Evolutionary conservation across 2,797 vertebrate species (phyloP).

Genomic region (Ibycter americanus): DNA sequence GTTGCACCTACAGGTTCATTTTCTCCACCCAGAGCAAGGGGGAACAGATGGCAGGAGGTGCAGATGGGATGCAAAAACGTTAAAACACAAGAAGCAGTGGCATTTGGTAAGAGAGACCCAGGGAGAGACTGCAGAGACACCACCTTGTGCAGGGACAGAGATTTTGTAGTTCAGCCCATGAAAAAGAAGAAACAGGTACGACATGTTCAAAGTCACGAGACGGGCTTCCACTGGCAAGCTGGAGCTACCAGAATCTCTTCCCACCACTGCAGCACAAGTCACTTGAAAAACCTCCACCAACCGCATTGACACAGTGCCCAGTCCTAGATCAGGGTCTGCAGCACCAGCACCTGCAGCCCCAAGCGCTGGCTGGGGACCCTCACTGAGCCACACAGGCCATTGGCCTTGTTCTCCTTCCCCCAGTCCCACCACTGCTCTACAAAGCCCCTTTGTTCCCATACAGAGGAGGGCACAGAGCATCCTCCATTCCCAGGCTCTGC

Average conservation of each 20-base stretch:
- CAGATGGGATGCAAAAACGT: background rate
- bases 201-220: background rate
- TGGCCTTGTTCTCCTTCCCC: background rate
- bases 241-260: background rate
- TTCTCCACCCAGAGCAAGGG: background rate
- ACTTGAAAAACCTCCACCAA: fast-evolving
- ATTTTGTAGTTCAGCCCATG: background rate
- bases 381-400: background rate
- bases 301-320: fast-evolving
- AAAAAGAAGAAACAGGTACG: background rate
- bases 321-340: background rate
- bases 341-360: background rate
- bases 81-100: background rate
- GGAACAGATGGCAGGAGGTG: background rate
- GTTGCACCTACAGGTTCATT: background rate
- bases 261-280: background rate
- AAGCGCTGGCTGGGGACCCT: background rate
- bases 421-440: background rate
- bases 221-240: background rate
- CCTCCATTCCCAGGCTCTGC: background rate
- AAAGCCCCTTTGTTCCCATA: background rate
- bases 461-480: background rate
- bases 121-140: background rate
- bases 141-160: background rate
- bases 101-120: background rate